phyloP scores from a whole-genome alignment of 53 echinoderm and acorn worm species.

The Hippasteria phrygiana region DNA sequence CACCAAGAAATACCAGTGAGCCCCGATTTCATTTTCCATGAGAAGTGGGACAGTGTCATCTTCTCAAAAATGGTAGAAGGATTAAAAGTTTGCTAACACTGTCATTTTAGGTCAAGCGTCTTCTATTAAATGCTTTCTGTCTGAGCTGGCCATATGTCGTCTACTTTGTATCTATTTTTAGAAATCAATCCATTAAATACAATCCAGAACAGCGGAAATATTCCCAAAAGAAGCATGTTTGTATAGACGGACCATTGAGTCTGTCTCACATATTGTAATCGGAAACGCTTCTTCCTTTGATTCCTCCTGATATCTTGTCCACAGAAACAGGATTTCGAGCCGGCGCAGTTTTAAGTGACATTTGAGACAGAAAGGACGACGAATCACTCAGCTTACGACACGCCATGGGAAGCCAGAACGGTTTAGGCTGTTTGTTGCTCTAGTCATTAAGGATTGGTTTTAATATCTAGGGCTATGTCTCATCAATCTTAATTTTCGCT shows the following conservation, averaged over 20 bases:
- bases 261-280: background rate
- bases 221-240: background rate
- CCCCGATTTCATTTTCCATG: too few species aligned
- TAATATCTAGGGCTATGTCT: too few species aligned
- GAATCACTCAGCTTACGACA: too few species aligned
- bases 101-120: background rate
- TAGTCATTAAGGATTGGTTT: too few species aligned
- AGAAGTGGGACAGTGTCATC: too few species aligned
- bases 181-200: constrained; percentile 20
- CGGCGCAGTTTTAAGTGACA: background rate
- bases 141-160: background rate
- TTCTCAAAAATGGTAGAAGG: too few species aligned
- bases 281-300: background rate
- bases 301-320: background rate
- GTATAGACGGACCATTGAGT: background rate
- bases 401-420: too few species aligned
- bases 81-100: too few species aligned
- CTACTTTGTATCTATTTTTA: background rate
- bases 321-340: background rate
- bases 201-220: background rate
- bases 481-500: too few species aligned
- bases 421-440: too few species aligned
- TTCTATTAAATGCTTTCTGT: background rate
- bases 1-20: too few species aligned
- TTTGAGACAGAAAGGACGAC: background rate